phyloP scores from a whole-genome alignment of 1,140 invertebrate genomes.

The Sarcophaga bullata region DNA sequence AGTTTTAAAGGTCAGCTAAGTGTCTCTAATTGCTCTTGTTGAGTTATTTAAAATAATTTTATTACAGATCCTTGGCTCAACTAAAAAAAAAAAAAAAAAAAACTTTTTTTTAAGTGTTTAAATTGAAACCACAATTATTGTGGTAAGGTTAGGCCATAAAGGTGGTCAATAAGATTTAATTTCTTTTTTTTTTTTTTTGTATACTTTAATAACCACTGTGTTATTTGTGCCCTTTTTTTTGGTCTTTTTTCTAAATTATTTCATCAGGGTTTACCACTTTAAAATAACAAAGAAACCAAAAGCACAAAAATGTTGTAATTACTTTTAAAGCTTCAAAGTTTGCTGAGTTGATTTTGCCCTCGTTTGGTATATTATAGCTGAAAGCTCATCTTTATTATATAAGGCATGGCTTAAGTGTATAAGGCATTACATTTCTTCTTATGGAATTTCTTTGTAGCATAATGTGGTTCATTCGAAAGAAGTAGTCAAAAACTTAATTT shows the following conservation, averaged over 20 bases:
- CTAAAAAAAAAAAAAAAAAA: background rate
- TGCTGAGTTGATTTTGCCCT: background rate
- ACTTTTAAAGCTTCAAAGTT: background rate
- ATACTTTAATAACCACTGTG: too few species aligned
- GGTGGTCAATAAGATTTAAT: background rate
- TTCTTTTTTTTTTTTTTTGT: background rate
- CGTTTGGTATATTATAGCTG: background rate
- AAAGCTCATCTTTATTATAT: background rate
- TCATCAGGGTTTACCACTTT: too few species aligned
- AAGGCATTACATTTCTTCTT: background rate
- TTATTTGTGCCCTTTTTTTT: too few species aligned
- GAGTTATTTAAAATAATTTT: constrained; percentile 32
- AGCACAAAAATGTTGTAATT: background rate
- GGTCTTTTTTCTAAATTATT: too few species aligned
- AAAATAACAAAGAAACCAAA: background rate
- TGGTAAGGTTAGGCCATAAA: constrained; percentile 1
- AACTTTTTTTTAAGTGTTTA: too few species aligned
- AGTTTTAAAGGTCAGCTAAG: constrained; percentile 37
- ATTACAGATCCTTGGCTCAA: background rate
- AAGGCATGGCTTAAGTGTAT: background rate
- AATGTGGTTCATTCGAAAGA: background rate
- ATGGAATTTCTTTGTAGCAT: background rate
- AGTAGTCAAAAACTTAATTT: background rate
- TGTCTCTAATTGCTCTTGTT: constrained; percentile 38
- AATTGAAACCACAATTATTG: background rate